phyloP scores from a whole-genome alignment of 2,888 invertebrate genomes.

The Nephrotoma appendiculata region DNA sequence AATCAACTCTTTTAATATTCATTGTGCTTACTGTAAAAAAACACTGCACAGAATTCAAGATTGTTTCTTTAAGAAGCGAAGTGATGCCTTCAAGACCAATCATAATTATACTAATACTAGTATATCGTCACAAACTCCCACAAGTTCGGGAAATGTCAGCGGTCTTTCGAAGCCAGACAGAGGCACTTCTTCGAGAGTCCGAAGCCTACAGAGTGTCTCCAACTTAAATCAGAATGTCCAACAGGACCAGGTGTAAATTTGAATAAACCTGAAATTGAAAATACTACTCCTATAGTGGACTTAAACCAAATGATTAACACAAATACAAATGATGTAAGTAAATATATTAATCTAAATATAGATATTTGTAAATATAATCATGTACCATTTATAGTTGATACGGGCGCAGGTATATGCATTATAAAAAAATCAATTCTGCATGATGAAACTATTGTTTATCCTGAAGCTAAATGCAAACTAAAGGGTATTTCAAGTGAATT shows the following conservation, averaged over 20 bases:
- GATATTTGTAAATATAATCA: neutral
- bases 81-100: neutral
- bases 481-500: too few relatives aligned
- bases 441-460: too few relatives aligned
- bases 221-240: neutral
- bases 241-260: neutral
- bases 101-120: neutral
- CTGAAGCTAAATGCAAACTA: too few relatives aligned
- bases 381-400: neutral
- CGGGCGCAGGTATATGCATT: too few relatives aligned
- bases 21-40: neutral
- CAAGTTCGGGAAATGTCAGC: neutral
- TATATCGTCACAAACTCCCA: neutral
- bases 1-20: neutral
- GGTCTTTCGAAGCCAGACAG: neutral
- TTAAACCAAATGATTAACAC: neutral
- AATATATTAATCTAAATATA: neutral
- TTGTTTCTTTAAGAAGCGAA: neutral
- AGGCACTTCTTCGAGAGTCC: neutral
- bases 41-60: neutral
- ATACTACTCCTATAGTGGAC: neutral
- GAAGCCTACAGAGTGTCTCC: neutral
- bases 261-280: neutral
- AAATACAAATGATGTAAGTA: neutral
- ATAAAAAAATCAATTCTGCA: too few relatives aligned